Conservation (phyloP, 2,797 vertebrate species). For the Zalophus californianus region DNA sequence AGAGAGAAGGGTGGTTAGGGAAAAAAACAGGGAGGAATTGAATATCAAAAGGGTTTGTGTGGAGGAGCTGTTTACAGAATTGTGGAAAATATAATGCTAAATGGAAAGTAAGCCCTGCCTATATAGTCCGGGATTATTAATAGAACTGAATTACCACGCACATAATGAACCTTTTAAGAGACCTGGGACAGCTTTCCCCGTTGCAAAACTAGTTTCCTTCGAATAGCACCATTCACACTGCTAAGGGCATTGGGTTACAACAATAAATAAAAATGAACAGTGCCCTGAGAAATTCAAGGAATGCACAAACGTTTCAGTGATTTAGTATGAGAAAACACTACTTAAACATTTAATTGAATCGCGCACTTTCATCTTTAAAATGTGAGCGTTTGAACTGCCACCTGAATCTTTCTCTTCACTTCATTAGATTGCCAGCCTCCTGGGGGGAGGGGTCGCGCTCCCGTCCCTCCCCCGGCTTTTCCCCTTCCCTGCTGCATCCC, state of each 20-base stretch:
- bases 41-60: slow-evolving; percentile 76
- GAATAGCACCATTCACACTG: slow-evolving; percentile 91
- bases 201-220: slow-evolving; percentile 86
- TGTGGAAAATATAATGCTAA: slow-evolving; percentile 75
- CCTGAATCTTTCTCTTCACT: slow-evolving; percentile 80
- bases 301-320: slow-evolving; percentile 92
- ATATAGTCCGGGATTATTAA: slow-evolving; percentile 63
- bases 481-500: background rate
- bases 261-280: slow-evolving; percentile 94
- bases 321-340: slow-evolving; percentile 90
- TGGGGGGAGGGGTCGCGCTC: slow-evolving; percentile 11
- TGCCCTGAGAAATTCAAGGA: slow-evolving; percentile 94
- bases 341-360: slow-evolving; percentile 86
- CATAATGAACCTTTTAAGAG: slow-evolving; percentile 74
- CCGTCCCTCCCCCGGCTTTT: background rate
- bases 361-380: slow-evolving; percentile 85
- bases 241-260: slow-evolving; percentile 93
- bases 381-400: slow-evolving; percentile 79
- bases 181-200: slow-evolving; percentile 76
- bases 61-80: slow-evolving; percentile 73
- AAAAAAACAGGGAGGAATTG: slow-evolving; percentile 64
- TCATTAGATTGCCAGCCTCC: slow-evolving; percentile 67
- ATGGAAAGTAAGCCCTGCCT: slow-evolving; percentile 74
- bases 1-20: slow-evolving; percentile 66
- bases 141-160: slow-evolving; percentile 48